Percentiles rank a stretch among this genome's conserved stretches.
Evolutionary conservation across 2,797 vertebrate species (phyloP).

Genomic region (Holocentrus rufus): DNA sequence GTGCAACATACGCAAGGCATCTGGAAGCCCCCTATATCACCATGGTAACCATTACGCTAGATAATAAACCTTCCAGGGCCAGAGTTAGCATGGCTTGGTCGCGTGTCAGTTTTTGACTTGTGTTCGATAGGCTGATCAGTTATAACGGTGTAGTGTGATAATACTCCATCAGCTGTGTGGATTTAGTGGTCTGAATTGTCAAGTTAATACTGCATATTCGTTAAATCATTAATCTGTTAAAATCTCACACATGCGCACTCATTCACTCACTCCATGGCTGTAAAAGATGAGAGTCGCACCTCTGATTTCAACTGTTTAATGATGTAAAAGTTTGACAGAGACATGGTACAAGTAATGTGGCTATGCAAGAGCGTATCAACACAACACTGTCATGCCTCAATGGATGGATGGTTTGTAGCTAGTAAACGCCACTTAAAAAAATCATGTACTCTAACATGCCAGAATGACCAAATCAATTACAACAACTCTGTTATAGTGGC

Average conservation of each 20-base stretch:
- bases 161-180: too few relatives aligned
- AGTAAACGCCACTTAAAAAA: constrained; percentile 12
- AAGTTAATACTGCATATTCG: too few relatives aligned
- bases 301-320: constrained; percentile 72
- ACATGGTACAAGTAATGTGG: constrained; percentile 50
- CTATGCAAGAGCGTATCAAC: constrained; percentile 36
- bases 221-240: too few relatives aligned
- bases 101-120: too few relatives aligned
- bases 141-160: too few relatives aligned
- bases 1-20: constrained; percentile 29
- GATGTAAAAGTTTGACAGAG: constrained; percentile 51
- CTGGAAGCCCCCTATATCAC: constrained; percentile 46
- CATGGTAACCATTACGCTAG: constrained; percentile 54
- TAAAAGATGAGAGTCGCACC: not conserved
- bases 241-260: not conserved
- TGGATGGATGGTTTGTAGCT: constrained; percentile 25
- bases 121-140: too few relatives aligned
- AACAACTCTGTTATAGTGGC: constrained; percentile 36
- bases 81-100: too few relatives aligned
- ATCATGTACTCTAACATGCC: constrained; percentile 33
- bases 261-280: not conserved
- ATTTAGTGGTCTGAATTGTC: too few relatives aligned
- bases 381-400: constrained; percentile 31
- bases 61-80: not conserved
- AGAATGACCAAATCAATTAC: constrained; percentile 34